A percentile compares a stretch with the other conserved stretches of the same genome.
phyloP scores from a whole-genome alignment of 2,113 vertebrate genomes.

The Leucoraja erinaceus region DNA sequence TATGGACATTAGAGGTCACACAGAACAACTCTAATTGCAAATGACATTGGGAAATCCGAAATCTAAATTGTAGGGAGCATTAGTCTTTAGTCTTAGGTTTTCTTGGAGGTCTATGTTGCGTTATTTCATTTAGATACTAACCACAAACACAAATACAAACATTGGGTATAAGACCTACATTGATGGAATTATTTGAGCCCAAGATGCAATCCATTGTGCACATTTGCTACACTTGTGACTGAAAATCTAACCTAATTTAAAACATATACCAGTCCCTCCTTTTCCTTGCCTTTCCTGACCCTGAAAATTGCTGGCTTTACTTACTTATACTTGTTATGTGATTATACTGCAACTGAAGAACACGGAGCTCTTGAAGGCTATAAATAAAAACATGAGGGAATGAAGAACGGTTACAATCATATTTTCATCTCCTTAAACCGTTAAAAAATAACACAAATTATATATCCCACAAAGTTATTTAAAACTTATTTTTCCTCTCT shows the following conservation, averaged over 20 bases:
- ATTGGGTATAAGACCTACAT: neutral
- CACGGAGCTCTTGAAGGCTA: constrained; percentile 22
- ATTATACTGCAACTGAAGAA: constrained; percentile 33
- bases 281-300: neutral
- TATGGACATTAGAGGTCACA: no score
- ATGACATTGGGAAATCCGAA: no score
- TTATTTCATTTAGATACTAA: no score
- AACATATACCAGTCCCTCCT: neutral
- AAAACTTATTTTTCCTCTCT: neutral
- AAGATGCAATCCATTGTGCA: neutral
- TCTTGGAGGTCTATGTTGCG: no score
- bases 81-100: no score
- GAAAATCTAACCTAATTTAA: neutral
- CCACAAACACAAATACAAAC: neutral
- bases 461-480: neutral
- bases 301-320: neutral
- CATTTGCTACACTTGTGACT: neutral
- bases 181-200: neutral
- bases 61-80: no score
- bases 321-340: constrained; percentile 16
- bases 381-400: constrained; percentile 7
- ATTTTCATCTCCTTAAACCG: neutral
- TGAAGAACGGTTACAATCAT: neutral
- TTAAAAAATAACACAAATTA: neutral
- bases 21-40: no score